These are phyloP conservation scores for Tuta absoluta DNA, from an alignment of 2,888 invertebrate genomes.

Conservation along the genomic window DNA sequence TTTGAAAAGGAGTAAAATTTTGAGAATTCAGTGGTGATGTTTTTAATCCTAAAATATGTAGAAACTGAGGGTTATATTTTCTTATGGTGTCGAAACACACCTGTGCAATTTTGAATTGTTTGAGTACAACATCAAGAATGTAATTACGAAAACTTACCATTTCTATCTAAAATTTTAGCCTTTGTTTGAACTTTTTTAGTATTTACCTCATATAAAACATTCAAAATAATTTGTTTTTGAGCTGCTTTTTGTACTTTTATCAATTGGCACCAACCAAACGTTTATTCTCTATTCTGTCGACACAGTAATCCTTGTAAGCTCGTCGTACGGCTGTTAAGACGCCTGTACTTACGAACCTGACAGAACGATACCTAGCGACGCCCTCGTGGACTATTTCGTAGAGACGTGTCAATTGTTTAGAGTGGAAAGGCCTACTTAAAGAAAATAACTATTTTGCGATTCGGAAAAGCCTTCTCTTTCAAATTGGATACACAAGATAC, in stretches of 20 bases:
- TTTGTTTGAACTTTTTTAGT: no score
- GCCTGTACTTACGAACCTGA: not conserved
- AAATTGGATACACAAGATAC: no score
- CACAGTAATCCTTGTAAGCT: not conserved
- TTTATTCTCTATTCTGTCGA: not conserved
- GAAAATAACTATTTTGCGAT: not conserved
- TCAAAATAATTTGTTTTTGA: no score
- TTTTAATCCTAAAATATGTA: no score
- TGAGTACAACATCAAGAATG: no score
- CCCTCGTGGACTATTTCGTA: constrained; percentile 20
- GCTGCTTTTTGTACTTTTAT: no score
- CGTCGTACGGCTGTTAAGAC: constrained; percentile 1
- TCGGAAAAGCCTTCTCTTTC: not conserved
- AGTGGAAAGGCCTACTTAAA: not conserved
- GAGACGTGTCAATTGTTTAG: constrained; percentile 25
- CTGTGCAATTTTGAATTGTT: no score
- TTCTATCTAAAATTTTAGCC: no score
- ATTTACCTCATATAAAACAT: no score
- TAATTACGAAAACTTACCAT: no score
- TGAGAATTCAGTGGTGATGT: not conserved
- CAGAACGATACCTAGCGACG: not conserved
- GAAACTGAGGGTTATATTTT: no score
- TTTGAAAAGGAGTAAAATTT: not conserved
- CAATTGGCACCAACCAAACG: not conserved
- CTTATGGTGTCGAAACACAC: no score